Base-by-base conservation (phyloP, 2,888 invertebrate genomes). In the Callyntrura guangdongensis region DNA sequence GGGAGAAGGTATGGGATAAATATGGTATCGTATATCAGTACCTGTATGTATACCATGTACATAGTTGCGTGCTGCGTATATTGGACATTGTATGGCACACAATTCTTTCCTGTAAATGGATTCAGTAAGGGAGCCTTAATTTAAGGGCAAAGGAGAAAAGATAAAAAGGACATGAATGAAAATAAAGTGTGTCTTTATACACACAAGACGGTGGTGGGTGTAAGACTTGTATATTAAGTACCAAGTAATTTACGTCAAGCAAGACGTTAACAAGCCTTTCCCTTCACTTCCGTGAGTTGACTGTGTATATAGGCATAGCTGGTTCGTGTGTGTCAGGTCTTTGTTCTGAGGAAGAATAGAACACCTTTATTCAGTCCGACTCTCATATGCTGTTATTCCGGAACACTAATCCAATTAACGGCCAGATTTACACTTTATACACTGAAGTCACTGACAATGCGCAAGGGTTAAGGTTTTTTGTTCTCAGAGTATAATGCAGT, bases 341-440 rank as follows among this genome's bases (percentile, higher is more conserved):
- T 74, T 20, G n/a, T 74, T 11, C 22, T 53, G 49, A 36, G 45
- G 47, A 47, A 45, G 27, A 67, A 72, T 2, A 72, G 72, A 47
- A 72, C 72, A 72, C 47, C 72, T 72, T 72, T 45, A 20, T 47
- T 72, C 20, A 25, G 4, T 20, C 17, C 36, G 36, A 69, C n/a
- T 22, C 74, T 74, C 22, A 53, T 74, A 22, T 6, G 53, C 49
- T 20, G 49, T 12, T 22, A 12, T 49, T 2, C 25, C 53, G 14
- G 12, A 20, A 47, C n/a, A 56, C 25, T 86, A 90, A 90, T 90
- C 86, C 83, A 90, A 90, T 90, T 90, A 90, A 90, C 82, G 64
- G 53, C 61, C 72, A 86, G 90, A 83, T 90, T 86, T 86, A 82
- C 86, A 64, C 81, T 87, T 87, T 79, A 47, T 61, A 56, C 86